These are phyloP conservation scores for Cyprinodon brontotheroides DNA, from an alignment of 2,113 vertebrate genomes.

Conservation along the genomic window DNA sequence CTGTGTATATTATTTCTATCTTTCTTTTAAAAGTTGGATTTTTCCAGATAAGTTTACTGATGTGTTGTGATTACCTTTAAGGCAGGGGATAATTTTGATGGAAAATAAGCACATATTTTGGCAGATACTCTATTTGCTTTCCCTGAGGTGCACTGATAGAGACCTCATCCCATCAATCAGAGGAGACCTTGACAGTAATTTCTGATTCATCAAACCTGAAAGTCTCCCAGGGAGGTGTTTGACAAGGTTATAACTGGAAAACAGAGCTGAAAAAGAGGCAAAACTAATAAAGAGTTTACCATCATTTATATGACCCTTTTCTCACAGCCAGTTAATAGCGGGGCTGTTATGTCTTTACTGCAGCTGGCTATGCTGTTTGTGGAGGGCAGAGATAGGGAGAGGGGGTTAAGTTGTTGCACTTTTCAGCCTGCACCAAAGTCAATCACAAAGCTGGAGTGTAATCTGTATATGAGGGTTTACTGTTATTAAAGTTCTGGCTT, in stretches of 20 bases:
- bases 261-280: background rate
- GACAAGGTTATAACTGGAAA: constrained; percentile 56
- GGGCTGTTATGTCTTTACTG: background rate
- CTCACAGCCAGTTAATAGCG: background rate
- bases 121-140: constrained; percentile 5
- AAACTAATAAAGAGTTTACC: constrained; percentile 12
- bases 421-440: background rate
- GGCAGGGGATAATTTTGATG: too few relatives aligned
- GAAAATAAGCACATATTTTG: background rate
- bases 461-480: background rate
- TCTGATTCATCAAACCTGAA: constrained; percentile 65
- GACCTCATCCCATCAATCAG: constrained; percentile 56
- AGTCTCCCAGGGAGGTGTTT: constrained; percentile 62
- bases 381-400: background rate
- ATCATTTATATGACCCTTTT: background rate
- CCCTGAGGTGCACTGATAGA: constrained; percentile 30
- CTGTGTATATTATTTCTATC: background rate
- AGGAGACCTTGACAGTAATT: constrained; percentile 58
- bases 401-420: background rate
- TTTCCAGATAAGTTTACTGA: too few relatives aligned
- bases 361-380: background rate
- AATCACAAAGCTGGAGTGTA: background rate
- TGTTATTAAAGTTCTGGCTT: background rate
- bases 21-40: background rate
- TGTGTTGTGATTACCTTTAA: too few relatives aligned